Conservation (phyloP, 2,797 vertebrate species). For the Microctenopoma stevenorrisi region DNA sequence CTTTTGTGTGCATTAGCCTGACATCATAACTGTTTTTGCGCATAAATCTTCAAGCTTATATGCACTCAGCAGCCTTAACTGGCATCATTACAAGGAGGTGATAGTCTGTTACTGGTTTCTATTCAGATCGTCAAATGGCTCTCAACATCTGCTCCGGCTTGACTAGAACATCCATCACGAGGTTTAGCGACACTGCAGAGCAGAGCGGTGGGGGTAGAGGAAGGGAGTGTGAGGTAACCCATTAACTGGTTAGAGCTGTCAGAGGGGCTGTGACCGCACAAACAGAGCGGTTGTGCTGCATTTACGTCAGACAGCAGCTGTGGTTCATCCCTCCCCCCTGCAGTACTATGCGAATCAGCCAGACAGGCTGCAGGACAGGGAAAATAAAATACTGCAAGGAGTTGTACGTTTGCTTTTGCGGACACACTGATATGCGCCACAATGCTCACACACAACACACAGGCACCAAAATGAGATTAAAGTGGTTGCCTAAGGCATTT, state of each 20-base stretch:
- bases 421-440: conserved; percentile 43
- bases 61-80: conserved; percentile 32
- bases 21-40: conserved; percentile 14
- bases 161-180: conserved; percentile 37
- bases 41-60: conserved; percentile 2
- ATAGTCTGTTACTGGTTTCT: conserved; percentile 37
- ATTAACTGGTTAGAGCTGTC: conserved; percentile 76
- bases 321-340: conserved; percentile 56
- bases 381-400: conserved; percentile 66
- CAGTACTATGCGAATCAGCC: conserved; percentile 59
- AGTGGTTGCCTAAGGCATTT: conserved; percentile 49
- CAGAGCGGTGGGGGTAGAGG: conserved; percentile 30
- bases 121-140: conserved; percentile 31
- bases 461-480: conserved; percentile 59
- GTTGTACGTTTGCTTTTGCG: conserved; percentile 55
- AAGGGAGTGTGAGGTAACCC: conserved; percentile 68
- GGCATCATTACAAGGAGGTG: conserved; percentile 45
- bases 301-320: conserved; percentile 85
- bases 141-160: conserved; percentile 47
- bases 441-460: conserved; percentile 44
- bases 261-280: conserved; percentile 78
- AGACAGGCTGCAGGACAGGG: conserved; percentile 60
- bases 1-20: conserved; percentile 13
- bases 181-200: conserved; percentile 46
- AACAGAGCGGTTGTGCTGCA: conserved; percentile 81